Base-by-base conservation (phyloP, 2,113 vertebrate species). In the Nothocercus nigrocapillus region DNA sequence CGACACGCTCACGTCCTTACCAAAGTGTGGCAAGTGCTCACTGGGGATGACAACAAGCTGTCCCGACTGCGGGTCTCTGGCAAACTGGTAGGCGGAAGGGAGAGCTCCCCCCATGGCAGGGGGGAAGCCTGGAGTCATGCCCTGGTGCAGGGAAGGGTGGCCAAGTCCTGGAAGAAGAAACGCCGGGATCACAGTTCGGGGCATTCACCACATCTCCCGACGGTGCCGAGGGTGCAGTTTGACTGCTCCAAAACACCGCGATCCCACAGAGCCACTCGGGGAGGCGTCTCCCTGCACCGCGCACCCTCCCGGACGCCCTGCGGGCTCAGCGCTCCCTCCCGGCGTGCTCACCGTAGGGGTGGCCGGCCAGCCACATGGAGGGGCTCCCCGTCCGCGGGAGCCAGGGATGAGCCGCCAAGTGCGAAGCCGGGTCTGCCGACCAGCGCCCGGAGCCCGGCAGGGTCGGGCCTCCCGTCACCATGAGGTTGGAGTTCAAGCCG, bases 41-140 rank as follows among this genome's bases (percentile, higher is more conserved):
- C 99, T 98, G 68, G 99, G 98, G 87, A 99, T 99, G 96, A 99
- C 98, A 44, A 99, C 97, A 42, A 99, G 98, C 97, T 99, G 99
- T 75, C 99, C 99, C 0, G 99, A 99, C 96, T 99, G 99, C 0
- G 99, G 99, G 94, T 99, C 99, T 93, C 99, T 98, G 87, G 99
- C 99, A 94, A 99, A 99, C 98, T 99, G 99, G 98, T 99, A 99
- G 25, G 99, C 97, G 0, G 99, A 98, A 7, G 99, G 98, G 51
- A 99, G 98, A 36, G 99, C 99, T 92, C 98, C 98, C 25, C 98
- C 98, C 95, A 99, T 97, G 73, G 99, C 96, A 4, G 99, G 98
- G 1, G 98, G 98, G 89, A 99, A 99, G 24, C 98, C 98, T 8
- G 98, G 98, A 17, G 99, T 97, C 97, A 99, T 98, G 62, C 98